These are phyloP conservation scores for Meriones unguiculatus DNA, from an alignment of 2,113 vertebrate genomes.

Conservation along the genomic window DNA sequence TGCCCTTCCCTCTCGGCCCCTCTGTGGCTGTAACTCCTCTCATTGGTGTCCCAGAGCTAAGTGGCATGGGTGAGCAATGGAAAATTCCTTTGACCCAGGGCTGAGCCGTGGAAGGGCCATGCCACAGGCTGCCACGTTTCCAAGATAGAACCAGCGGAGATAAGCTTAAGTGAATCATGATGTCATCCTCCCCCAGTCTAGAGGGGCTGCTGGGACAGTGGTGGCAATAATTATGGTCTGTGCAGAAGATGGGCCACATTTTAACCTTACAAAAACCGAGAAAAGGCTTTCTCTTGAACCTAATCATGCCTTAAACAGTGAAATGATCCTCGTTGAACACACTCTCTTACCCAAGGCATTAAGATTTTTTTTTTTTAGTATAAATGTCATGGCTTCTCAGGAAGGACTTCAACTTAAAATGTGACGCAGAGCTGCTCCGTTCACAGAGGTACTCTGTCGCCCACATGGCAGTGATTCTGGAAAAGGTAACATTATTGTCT, in stretches of 20 bases:
- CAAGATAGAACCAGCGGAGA: background rate
- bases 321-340: background rate
- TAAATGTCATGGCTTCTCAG: background rate
- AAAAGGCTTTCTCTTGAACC: background rate
- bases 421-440: background rate
- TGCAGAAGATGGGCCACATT: background rate
- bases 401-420: constrained; percentile 35
- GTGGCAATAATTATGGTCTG: background rate
- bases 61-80: background rate
- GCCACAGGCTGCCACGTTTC: background rate
- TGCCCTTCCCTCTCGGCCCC: background rate
- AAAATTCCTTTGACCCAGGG: constrained; percentile 4
- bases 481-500: constrained; percentile 9
- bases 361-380: background rate
- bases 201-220: background rate
- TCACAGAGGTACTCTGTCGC: background rate
- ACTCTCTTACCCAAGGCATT: background rate
- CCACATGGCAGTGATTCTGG: background rate
- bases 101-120: background rate
- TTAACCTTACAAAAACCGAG: background rate
- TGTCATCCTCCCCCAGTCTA: background rate
- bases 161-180: background rate
- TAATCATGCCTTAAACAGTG: background rate
- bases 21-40: fast-evolving
- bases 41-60: background rate